Percentiles rank a stretch among this genome's conserved stretches.
These are phyloP conservation scores for Atrichornis clamosus DNA, from an alignment of 2,113 vertebrate genomes.

Conservation along the genomic window DNA sequence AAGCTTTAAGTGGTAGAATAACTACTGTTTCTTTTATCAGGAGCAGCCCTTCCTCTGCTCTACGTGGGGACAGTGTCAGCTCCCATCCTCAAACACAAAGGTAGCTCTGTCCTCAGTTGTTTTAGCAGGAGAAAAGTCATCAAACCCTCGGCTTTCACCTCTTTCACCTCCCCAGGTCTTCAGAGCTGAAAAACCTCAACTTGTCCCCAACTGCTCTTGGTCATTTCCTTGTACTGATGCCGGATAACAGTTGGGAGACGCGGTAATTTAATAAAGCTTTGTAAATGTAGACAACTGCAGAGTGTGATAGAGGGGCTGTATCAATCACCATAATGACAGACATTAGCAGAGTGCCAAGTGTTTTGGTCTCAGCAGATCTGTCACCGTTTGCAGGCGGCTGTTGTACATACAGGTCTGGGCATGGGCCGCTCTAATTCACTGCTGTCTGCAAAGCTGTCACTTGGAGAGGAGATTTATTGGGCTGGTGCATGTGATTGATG, in stretches of 20 bases:
- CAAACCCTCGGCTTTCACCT: not conserved
- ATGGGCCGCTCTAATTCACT: conserved; percentile 3
- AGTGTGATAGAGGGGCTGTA: conserved; percentile 74
- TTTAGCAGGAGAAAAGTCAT: not conserved
- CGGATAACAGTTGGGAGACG: conserved; percentile 48
- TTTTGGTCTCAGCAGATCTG: conserved; percentile 76
- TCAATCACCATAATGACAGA: conserved; percentile 89
- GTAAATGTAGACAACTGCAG: conserved; percentile 58
- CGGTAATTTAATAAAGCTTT: conserved; percentile 81
- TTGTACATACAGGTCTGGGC: conserved; percentile 2
- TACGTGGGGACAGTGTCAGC: not conserved
- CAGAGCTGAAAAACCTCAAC: not conserved
- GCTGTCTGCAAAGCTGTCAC: conserved; percentile 62
- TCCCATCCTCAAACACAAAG: fast-evolving
- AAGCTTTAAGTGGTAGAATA: not conserved
- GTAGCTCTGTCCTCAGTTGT: fast-evolving
- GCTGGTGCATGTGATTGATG: conserved; percentile 62
- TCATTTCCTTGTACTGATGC: not conserved
- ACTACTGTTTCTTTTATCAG: not conserved
- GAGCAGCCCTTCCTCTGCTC: not conserved
- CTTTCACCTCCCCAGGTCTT: not conserved
- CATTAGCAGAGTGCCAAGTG: conserved; percentile 88
- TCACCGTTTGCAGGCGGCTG: conserved; percentile 37
- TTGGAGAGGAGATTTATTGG: conserved; percentile 54
- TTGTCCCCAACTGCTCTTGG: conserved; percentile 19